Base-by-base conservation (phyloP, 2,888 invertebrate species). In the Cosmorhoe ocellata region DNA sequence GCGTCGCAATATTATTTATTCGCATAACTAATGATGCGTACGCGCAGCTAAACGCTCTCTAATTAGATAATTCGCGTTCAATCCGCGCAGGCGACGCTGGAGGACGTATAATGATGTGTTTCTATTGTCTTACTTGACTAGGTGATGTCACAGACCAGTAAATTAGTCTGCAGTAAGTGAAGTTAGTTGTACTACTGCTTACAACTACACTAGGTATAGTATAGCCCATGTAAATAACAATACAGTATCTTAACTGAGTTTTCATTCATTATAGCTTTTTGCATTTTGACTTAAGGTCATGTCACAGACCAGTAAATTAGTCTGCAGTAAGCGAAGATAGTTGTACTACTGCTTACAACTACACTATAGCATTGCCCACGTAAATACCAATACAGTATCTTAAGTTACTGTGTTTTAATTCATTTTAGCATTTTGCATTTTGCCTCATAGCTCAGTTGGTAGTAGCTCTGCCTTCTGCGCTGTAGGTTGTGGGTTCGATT, bases 21-120 rank as follows among this genome's bases (percentile, higher is more conserved):
- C 30, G 40, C 31, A 30, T 14, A 47, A 14, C 30, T 51, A 47
- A 51, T 51, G 58, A 64, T 60, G 65, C 63, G 54, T 56, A 31
- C 26, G 46, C 58, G 45, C 61, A 58, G 40, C 33, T 66, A 64
- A 68, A 59, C 59, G 61, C 56, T 66, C 62, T 74, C 73, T 88
- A 88, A 88, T 88, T 66, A 81, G 81, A 69, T 74, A 59, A 88
- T 88, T 86, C 77, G 79, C 69, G 81, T 85, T 82, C 88, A 73
- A 53, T 33, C 51, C 83, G 73, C 77, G 76, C 73, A 49, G 56
- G 46, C 43, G 40, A 36, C 63, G 61, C 68, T 72, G 67, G 84
- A 84, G 86, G 86, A 84, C 85, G 79, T 80, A 76, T 74, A 81
- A 83, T 81, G 80, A 81, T 71, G 74, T 71, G 74, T 68, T 71